These are phyloP conservation scores for Leptodactylus fuscus DNA, from an alignment of 2,113 vertebrate genomes.

Conservation along the genomic window DNA sequence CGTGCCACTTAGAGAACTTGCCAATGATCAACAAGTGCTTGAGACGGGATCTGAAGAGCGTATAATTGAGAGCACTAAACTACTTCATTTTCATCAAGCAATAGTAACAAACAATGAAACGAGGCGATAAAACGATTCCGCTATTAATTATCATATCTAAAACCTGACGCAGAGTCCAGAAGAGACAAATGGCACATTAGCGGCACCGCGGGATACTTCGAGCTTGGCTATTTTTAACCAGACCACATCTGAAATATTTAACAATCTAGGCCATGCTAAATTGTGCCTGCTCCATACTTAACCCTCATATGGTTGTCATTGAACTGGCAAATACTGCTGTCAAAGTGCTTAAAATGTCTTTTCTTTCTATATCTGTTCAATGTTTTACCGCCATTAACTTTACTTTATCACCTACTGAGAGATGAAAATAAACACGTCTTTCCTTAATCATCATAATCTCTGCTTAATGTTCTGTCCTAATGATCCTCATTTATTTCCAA, in stretches of 20 bases:
- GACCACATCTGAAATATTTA: background rate
- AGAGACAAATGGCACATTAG: slow-evolving; percentile 21
- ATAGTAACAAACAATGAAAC: slow-evolving; percentile 13
- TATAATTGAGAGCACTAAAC: background rate
- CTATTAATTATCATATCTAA: background rate
- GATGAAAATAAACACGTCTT: slow-evolving; percentile 11
- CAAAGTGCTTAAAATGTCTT: background rate
- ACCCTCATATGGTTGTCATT: slow-evolving; percentile 24
- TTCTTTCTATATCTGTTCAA: background rate
- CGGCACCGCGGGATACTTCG: background rate
- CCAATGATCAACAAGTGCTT: background rate
- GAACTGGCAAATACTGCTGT: background rate
- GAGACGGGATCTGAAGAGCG: background rate
- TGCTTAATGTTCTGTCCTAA: background rate
- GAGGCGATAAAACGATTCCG: background rate
- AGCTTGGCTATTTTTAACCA: slow-evolving; percentile 14
- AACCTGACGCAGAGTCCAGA: background rate
- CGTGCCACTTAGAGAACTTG: background rate
- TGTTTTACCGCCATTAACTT: background rate
- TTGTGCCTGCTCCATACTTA: background rate
- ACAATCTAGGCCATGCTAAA: slow-evolving; percentile 5
- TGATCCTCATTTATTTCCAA: background rate
- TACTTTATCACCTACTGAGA: background rate
- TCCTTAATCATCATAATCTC: background rate
- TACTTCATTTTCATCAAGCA: slow-evolving; percentile 12